phyloP scores from a whole-genome alignment of 2,888 invertebrate genomes.

The Conistra vaccinii region DNA sequence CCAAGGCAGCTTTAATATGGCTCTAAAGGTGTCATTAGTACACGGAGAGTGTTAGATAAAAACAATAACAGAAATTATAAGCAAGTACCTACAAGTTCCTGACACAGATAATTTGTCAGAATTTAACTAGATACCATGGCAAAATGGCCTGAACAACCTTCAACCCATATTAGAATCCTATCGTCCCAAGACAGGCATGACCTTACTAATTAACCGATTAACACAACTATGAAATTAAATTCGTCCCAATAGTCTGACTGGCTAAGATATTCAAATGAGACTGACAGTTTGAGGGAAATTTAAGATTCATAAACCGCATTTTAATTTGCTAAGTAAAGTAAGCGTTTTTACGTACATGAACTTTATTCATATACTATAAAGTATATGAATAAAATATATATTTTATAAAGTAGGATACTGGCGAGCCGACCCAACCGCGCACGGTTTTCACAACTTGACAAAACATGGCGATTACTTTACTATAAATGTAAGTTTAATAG shows the following conservation, averaged over 20 bases:
- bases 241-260: slow-evolving; percentile 4
- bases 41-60: too few species aligned
- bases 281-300: neutral
- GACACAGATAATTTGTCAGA: neutral
- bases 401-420: too few species aligned
- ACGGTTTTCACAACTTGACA: too few species aligned
- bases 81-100: neutral
- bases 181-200: neutral
- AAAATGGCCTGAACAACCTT: neutral
- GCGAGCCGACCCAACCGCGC: too few species aligned
- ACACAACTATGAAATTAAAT: slow-evolving; percentile 21
- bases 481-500: too few species aligned
- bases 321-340: neutral
- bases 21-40: too few species aligned
- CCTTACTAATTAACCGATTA: slow-evolving; percentile 29
- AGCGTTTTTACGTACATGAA: neutral
- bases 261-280: slow-evolving; percentile 41
- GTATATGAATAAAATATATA: too few species aligned
- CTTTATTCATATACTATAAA: too few species aligned
- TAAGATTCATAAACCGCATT: neutral
- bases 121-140: neutral
- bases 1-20: too few species aligned
- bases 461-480: too few species aligned
- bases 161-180: neutral
- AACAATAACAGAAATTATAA: too few species aligned